phyloP scores from a whole-genome alignment of 2,113 vertebrate genomes.

The Odocoileus hemionus region DNA sequence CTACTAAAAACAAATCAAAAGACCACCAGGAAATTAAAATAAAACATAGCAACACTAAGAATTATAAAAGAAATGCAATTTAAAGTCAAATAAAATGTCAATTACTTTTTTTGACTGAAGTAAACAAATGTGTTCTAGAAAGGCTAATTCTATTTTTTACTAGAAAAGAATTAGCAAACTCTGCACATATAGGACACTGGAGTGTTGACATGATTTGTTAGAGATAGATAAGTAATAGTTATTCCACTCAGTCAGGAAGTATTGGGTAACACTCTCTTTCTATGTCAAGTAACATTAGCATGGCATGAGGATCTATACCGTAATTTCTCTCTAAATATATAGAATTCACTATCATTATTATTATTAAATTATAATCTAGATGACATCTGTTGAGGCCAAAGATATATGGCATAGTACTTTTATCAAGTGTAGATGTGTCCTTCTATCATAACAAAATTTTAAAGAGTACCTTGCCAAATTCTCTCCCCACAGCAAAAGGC shows the following conservation, averaged over 20 bases:
- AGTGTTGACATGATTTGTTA: not conserved
- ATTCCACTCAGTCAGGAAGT: not conserved
- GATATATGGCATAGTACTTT: not conserved
- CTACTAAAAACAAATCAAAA: constrained; percentile 29
- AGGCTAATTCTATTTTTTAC: not conserved
- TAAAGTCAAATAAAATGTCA: constrained; percentile 30
- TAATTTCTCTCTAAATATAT: not conserved
- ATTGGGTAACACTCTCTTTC: not conserved
- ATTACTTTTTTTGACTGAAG: not conserved
- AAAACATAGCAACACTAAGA: not conserved
- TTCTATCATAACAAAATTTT: not conserved
- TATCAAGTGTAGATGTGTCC: not conserved
- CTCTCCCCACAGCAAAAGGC: not conserved
- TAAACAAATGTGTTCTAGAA: not conserved
- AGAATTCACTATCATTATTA: not conserved
- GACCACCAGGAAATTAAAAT: not conserved
- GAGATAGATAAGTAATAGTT: not conserved
- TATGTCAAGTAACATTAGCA: not conserved
- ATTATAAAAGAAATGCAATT: constrained; percentile 13
- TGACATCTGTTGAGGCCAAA: not conserved
- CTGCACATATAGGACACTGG: not conserved
- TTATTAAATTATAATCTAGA: not conserved
- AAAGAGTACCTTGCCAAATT: not conserved
- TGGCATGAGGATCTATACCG: not conserved
- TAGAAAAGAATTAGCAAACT: constrained; percentile 12